phyloP scores from a whole-genome alignment of 2,113 vertebrate species.

The Pomatostomus ruficeps region DNA sequence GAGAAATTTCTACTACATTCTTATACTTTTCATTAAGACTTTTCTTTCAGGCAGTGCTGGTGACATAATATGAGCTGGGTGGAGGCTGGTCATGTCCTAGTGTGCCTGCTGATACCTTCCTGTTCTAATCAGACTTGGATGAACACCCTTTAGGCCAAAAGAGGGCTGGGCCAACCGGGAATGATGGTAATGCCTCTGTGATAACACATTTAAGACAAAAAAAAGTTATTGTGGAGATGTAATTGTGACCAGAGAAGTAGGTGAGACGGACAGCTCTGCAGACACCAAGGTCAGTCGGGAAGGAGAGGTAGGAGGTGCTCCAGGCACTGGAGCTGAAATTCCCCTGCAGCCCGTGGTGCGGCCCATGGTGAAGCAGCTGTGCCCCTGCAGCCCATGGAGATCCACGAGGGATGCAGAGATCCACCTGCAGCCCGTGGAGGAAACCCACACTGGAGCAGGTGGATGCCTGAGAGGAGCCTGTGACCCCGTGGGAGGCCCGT shows the following conservation, averaged over 20 bases:
- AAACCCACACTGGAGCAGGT: background rate
- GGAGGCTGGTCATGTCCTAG: background rate
- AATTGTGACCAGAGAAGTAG: background rate
- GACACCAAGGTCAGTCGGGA: background rate
- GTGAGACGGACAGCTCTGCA: background rate
- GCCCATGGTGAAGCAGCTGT: background rate
- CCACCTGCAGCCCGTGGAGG: background rate
- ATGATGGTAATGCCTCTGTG: background rate
- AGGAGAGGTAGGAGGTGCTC: background rate
- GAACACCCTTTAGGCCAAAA: background rate
- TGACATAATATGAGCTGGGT: background rate
- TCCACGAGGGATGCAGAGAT: background rate
- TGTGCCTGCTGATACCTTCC: background rate
- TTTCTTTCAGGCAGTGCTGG: background rate
- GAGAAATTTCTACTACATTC: background rate
- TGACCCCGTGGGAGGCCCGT: rapidly evolving
- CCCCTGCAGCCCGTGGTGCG: background rate
- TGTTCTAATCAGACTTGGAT: background rate
- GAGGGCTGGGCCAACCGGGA: background rate
- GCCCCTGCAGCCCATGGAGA: background rate
- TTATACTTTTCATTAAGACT: background rate
- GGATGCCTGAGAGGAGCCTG: background rate
- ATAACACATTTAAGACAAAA: background rate
- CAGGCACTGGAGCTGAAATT: background rate
- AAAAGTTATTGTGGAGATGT: background rate